These are phyloP conservation scores for Drusus annulatus DNA, from an alignment of 1,140 invertebrate species.

Conservation along the genomic window DNA sequence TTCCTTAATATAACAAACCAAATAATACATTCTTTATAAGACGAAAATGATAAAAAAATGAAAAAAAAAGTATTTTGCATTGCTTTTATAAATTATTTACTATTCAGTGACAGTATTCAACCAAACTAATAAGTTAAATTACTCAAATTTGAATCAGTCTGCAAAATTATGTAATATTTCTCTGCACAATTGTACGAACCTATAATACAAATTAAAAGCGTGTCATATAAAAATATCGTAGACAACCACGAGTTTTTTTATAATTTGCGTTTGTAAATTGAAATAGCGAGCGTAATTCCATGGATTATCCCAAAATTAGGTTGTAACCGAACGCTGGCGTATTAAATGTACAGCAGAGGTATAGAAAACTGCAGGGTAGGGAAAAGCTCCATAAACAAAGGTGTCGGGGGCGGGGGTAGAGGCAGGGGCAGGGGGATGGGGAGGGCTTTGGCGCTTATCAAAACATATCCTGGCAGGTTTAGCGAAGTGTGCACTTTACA, in stretches of 20 bases:
- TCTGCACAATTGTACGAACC: no score
- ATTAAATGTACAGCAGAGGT: background rate
- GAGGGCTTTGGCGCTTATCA: constrained; percentile 54
- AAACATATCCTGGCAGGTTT: constrained; percentile 55
- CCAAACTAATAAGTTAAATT: no score
- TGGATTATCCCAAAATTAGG: constrained; percentile 1
- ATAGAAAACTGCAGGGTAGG: constrained; percentile 12
- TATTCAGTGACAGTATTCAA: no score
- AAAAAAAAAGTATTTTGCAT: no score
- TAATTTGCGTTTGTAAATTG: background rate
- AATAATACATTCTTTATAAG: no score
- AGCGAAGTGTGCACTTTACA: constrained; percentile 38
- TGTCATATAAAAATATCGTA: no score
- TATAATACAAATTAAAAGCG: no score
- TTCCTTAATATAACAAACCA: no score
- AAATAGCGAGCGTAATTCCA: background rate
- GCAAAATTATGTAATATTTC: no score
- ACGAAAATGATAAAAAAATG: no score
- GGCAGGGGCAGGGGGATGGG: background rate
- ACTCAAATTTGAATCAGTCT: no score
- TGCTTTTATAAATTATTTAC: no score
- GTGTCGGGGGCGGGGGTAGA: constrained; percentile 10
- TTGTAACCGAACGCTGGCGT: background rate
- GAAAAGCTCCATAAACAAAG: constrained; percentile 52
- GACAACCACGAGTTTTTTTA: background rate